Conservation (phyloP, 2,113 vertebrate species). For the Talpa occidentalis region DNA sequence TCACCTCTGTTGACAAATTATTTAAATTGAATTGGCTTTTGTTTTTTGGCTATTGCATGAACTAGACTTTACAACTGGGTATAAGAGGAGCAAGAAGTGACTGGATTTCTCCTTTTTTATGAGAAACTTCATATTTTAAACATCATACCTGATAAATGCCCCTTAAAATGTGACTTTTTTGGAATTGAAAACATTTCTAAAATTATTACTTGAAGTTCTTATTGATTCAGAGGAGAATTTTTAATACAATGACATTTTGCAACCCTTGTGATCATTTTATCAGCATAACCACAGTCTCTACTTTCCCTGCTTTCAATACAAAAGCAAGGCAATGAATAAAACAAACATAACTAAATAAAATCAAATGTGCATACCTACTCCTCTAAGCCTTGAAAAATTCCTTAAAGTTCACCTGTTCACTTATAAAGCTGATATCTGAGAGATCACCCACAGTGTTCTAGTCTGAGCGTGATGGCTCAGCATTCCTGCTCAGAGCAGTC, state of each 20-base stretch:
- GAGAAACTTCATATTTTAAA: neutral
- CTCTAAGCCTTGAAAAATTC: neutral
- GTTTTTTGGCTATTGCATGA: neutral
- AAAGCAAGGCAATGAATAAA: neutral
- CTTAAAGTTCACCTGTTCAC: neutral
- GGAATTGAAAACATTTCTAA: neutral
- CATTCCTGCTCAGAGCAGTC: neutral
- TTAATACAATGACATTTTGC: neutral
- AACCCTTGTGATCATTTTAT: slow-evolving; percentile 29
- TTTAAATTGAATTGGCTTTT: slow-evolving; percentile 18
- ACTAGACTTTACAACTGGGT: neutral
- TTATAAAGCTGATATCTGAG: neutral
- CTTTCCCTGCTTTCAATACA: neutral
- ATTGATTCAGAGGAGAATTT: neutral
- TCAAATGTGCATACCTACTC: neutral
- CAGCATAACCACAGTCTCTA: neutral
- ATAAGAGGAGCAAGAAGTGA: neutral
- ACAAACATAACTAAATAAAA: neutral
- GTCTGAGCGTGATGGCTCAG: neutral
- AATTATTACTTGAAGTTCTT: neutral
- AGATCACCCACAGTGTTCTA: neutral
- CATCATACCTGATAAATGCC: neutral
- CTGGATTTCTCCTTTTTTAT: neutral
- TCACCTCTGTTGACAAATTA: neutral
- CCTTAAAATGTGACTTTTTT: slow-evolving; percentile 8